Conservation (phyloP, 2,797 vertebrate species). For the Vespertilio murinus region DNA sequence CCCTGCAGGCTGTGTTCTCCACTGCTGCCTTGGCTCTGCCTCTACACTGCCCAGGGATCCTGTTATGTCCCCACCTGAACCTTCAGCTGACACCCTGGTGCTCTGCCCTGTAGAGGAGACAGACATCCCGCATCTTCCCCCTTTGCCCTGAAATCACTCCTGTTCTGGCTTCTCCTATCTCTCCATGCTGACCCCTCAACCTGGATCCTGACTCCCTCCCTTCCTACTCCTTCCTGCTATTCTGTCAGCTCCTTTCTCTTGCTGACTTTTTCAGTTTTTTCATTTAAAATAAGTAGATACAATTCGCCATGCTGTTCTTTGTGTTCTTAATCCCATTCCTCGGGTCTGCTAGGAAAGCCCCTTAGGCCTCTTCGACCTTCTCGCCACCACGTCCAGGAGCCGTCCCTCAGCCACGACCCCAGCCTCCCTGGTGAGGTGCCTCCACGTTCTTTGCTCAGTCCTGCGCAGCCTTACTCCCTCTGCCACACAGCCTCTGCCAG, state of each 20-base stretch:
- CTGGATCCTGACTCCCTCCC: neutral
- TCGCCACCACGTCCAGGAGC: accelerated
- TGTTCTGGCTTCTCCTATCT: neutral
- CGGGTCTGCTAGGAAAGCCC: neutral
- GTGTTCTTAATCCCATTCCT: neutral
- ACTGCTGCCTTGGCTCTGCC: neutral
- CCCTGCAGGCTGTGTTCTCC: neutral
- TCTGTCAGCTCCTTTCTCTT: neutral
- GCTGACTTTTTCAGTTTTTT: neutral
- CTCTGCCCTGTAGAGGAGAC: neutral
- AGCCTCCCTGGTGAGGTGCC: neutral
- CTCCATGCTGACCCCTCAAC: neutral
- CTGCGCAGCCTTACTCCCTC: neutral
- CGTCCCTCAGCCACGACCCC: neutral
- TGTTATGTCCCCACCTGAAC: neutral
- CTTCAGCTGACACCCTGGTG: neutral
- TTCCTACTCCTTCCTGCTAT: neutral
- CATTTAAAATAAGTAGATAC: neutral
- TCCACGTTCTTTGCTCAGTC: neutral
- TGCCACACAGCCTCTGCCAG: neutral
- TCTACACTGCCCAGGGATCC: neutral
- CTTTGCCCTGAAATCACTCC: neutral
- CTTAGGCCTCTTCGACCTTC: neutral
- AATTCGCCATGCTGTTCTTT: neutral
- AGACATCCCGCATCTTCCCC: neutral